Percentiles rank a stretch among this genome's conserved stretches.
Evolutionary conservation across 2,113 vertebrate genomes (phyloP).

Genomic region (Oophaga pumilio): DNA sequence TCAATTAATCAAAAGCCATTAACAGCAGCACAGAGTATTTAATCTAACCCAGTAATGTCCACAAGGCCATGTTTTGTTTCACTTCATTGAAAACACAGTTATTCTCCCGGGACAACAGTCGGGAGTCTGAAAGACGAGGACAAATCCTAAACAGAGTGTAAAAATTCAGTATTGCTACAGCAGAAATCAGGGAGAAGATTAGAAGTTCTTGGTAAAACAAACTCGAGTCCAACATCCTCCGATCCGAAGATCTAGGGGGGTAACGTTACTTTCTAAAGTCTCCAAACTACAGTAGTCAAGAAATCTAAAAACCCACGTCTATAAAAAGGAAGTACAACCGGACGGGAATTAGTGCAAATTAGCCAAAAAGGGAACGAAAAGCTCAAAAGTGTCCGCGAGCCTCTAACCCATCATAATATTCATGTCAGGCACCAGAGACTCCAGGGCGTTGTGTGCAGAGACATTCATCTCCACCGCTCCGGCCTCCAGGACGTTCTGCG

Average conservation of each 20-base stretch:
- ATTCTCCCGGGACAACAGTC: background rate
- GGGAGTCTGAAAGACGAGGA: background rate
- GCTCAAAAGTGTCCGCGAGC: background rate
- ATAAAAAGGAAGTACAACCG: constrained; percentile 23
- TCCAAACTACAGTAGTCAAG: constrained; percentile 20
- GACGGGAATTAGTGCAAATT: constrained; percentile 35
- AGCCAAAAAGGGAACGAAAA: constrained; percentile 12
- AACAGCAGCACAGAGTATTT: constrained; percentile 16
- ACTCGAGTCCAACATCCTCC: background rate
- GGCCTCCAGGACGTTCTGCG: constrained; percentile 84
- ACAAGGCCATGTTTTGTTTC: background rate
- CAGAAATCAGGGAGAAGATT: background rate
- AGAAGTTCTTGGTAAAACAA: background rate
- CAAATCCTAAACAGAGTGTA: background rate
- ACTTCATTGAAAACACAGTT: background rate
- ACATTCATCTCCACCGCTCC: constrained; percentile 77
- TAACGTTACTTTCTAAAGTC: background rate
- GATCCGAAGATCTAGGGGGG: background rate
- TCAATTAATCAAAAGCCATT: background rate
- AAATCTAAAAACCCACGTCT: constrained; percentile 18
- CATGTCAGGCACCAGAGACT: constrained; percentile 71
- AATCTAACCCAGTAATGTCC: background rate
- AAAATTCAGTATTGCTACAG: constrained; percentile 37
- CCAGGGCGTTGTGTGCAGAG: constrained; percentile 84
- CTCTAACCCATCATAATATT: constrained; percentile 57